Evolutionary conservation across 2,888 invertebrate species (phyloP), one percentile per base, ranked within the genome.

Genomic region (Auanema freiburgensis): DNA sequence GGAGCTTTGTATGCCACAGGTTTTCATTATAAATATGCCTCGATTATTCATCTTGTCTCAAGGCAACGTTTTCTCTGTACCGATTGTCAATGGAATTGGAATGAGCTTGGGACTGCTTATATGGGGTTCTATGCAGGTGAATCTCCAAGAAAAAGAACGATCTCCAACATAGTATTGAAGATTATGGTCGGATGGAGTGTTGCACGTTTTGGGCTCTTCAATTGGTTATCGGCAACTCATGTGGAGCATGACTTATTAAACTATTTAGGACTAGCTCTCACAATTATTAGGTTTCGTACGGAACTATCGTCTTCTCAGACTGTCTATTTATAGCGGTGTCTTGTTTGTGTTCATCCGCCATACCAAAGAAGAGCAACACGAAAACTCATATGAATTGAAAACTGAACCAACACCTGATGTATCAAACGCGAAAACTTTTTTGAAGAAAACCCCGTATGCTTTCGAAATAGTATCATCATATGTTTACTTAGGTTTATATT

Each of bases 181-280:
- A 74, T 80, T 8, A 65, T 78, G 1, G 79, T 80, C 23, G 80
- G 80, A 1, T 80, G 80, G 80, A 71, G 75, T 49, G 79, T 80
- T 10, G 80, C 80, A n/a, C 67, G 79, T 23, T 80, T 80, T 56
- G 80, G 80, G 8, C 63, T 80, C 10, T 79, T 79, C 59, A 65
- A 66, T 1, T 66, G 73, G 69, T 59, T 77, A 16, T 55, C 63
- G n/a, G 62, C 80, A 52, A 68, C 72, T 57, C 63, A 67, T 14
- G 78, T 79, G 10, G 63, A 69, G 42, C 72, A 76, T 54, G 70
- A 75, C 50, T 52, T 68, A 12, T 49, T 80, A 59, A 80, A 80
- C 63, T 79, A 78, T 59, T 41, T 73, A n/a, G 80, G 80, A 24
- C 62, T 80, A 25, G 65, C 61, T 10, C 23, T 80, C n/a, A 80